phyloP scores from a whole-genome alignment of 2,797 vertebrate genomes.

The Poeciliopsis turneri region DNA sequence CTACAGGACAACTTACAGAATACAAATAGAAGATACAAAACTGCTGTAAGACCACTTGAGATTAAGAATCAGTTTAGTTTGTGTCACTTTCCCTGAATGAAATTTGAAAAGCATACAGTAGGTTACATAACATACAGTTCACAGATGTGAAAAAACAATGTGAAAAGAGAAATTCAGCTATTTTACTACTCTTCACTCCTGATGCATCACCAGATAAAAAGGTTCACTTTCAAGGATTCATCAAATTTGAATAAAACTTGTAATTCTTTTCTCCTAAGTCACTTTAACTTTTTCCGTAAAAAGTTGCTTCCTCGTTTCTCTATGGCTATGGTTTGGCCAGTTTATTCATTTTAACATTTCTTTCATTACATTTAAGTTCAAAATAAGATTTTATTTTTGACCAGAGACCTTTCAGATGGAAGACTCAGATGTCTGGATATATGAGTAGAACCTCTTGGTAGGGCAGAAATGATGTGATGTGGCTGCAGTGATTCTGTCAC shows the following conservation, averaged over 20 bases:
- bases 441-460: neutral
- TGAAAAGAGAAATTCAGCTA: conserved; percentile 13
- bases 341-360: neutral
- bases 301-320: neutral
- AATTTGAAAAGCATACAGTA: neutral
- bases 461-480: neutral
- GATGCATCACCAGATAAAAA: neutral
- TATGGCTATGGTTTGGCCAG: neutral
- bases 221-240: neutral
- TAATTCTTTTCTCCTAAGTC: neutral
- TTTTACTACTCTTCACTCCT: conserved; percentile 3
- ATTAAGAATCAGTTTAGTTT: conserved; percentile 53
- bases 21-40: conserved; percentile 68
- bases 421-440: neutral
- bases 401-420: neutral
- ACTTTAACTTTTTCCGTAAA: neutral
- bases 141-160: neutral
- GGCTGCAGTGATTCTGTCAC: neutral
- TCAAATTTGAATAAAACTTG: neutral
- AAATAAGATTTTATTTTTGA: neutral
- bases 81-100: conserved; percentile 39
- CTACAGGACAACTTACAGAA: conserved; percentile 84
- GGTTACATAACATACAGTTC: neutral
- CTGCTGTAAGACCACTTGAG: conserved; percentile 67
- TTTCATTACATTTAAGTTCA: neutral